These are phyloP conservation scores for Chascanopsetta lugubris DNA, from an alignment of 2,113 vertebrate genomes.

Conservation along the genomic window DNA sequence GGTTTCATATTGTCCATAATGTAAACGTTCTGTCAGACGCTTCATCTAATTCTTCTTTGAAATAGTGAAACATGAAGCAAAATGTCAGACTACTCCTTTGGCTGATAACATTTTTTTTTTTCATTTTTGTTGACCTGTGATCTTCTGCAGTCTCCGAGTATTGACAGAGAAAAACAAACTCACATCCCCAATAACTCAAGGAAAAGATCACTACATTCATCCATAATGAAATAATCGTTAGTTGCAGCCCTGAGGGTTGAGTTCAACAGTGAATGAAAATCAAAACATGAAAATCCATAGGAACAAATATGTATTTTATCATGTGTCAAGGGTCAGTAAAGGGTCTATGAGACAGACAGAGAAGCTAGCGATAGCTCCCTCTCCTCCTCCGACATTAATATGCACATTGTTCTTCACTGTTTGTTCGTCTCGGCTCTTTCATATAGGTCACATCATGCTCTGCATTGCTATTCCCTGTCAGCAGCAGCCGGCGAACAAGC, in stretches of 20 bases:
- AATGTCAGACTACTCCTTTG: no score
- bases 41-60: no score
- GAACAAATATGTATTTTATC: neutral
- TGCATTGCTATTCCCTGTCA: constrained; percentile 15
- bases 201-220: neutral
- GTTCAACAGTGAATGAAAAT: neutral
- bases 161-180: neutral
- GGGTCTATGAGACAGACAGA: neutral
- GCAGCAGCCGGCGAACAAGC: neutral
- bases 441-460: constrained; percentile 25
- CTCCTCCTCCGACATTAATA: constrained; percentile 13
- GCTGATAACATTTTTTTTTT: no score
- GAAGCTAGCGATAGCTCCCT: constrained; percentile 2
- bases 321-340: neutral
- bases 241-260: neutral
- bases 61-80: no score
- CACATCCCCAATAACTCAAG: neutral
- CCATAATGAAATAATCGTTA: neutral
- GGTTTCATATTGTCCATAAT: no score
- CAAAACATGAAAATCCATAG: neutral
- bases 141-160: neutral
- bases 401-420: constrained; percentile 21
- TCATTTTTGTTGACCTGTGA: neutral
- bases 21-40: no score
- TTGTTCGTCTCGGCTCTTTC: constrained; percentile 4